These are phyloP conservation scores for Hippasteria phrygiana DNA, from an alignment of 53 echinoderm and acorn worm genomes.

Conservation along the genomic window DNA sequence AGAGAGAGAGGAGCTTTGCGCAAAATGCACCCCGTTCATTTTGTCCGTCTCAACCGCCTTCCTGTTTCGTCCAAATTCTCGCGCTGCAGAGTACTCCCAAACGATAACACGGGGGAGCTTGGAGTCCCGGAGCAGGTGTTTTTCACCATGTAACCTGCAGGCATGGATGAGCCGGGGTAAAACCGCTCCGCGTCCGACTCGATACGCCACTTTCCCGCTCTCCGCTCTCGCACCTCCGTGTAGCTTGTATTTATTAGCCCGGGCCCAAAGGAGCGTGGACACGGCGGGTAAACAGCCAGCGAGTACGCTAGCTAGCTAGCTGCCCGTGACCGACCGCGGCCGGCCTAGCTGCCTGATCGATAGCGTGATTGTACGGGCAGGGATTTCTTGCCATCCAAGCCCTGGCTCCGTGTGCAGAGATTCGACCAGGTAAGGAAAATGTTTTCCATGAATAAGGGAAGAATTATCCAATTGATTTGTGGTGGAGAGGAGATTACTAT, in stretches of 20 bases:
- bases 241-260: neutral
- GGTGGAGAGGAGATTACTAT: no score
- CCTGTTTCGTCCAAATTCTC: slow-evolving; percentile 30
- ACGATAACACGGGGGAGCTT: slow-evolving; percentile 43
- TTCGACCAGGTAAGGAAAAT: slow-evolving; percentile 34
- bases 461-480: neutral
- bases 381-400: neutral
- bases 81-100: slow-evolving; percentile 2
- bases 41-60: slow-evolving; percentile 61
- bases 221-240: slow-evolving; percentile 63
- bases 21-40: slow-evolving; percentile 57
- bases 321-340: slow-evolving; percentile 45
- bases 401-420: slow-evolving; percentile 5
- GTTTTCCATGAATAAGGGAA: neutral
- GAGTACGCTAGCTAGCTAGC: no score
- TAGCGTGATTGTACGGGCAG: slow-evolving; percentile 41
- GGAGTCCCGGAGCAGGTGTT: slow-evolving; percentile 52
- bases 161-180: slow-evolving; percentile 67
- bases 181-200: slow-evolving; percentile 69
- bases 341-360: slow-evolving; percentile 50
- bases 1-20: slow-evolving; percentile 36
- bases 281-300: slow-evolving; percentile 66
- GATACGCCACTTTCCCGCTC: slow-evolving; percentile 75
- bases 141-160: slow-evolving; percentile 60
- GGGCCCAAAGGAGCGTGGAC: slow-evolving; percentile 61